Conservation (phyloP, 2,797 vertebrate genomes). For the Coregonus sp. region DNA sequence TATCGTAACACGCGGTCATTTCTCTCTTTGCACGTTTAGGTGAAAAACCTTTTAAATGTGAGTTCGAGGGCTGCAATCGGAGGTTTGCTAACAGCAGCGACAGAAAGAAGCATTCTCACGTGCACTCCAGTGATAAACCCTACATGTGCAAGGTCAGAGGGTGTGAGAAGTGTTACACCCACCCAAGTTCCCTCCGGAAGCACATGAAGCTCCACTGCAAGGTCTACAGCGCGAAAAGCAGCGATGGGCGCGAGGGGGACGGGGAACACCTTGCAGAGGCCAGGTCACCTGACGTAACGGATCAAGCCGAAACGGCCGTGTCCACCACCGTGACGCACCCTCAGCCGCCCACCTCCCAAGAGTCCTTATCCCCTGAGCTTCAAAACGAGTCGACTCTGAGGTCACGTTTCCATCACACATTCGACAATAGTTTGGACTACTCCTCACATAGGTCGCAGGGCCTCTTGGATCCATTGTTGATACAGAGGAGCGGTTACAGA, state of each 20-base stretch:
- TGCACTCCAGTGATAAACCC: slow-evolving; percentile 75
- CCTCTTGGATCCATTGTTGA: slow-evolving; percentile 75
- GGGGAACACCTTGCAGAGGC: slow-evolving; percentile 51
- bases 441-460: slow-evolving; percentile 75
- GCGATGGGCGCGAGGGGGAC: slow-evolving; percentile 58
- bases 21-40: slow-evolving; percentile 76
- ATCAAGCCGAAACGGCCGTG: slow-evolving; percentile 59
- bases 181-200: slow-evolving; percentile 73
- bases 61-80: slow-evolving; percentile 79
- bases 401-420: slow-evolving; percentile 78
- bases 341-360: slow-evolving; percentile 58
- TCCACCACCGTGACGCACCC: slow-evolving; percentile 41
- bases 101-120: slow-evolving; percentile 75
- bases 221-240: slow-evolving; percentile 59
- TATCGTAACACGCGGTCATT: slow-evolving; percentile 53
- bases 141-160: slow-evolving; percentile 78
- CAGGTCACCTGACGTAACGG: slow-evolving; percentile 62
- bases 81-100: slow-evolving; percentile 79
- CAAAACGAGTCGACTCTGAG: slow-evolving; percentile 70
- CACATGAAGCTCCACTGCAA: slow-evolving; percentile 80
- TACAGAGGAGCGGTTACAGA: slow-evolving; percentile 74
- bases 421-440: slow-evolving; percentile 79
- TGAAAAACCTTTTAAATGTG: slow-evolving; percentile 82
- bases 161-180: slow-evolving; percentile 72
- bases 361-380: slow-evolving; percentile 67